Evolutionary conservation across 2,888 invertebrate species (phyloP).

Genomic region (Dinocampus coccinellae): DNA sequence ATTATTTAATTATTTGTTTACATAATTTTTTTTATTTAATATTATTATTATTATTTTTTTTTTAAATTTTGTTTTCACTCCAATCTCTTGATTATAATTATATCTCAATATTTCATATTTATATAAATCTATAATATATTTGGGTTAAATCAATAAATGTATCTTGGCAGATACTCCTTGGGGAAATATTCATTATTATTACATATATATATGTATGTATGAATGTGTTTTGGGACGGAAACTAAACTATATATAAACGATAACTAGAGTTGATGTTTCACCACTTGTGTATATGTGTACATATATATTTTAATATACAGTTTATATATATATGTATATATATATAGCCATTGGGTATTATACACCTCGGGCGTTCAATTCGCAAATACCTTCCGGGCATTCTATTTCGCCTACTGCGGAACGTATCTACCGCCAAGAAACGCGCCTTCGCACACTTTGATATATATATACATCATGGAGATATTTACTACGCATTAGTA

Average conservation of each 20-base stretch:
- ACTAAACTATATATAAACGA: conserved; percentile 2
- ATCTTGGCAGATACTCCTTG: neutral
- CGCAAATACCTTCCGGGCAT: conserved; percentile 11
- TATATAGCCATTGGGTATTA: neutral
- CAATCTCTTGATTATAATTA: no score
- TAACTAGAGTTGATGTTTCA: neutral
- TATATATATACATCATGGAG: neutral
- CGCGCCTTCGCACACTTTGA: neutral
- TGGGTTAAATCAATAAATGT: neutral
- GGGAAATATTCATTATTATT: neutral
- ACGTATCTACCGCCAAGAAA: conserved; percentile 10
- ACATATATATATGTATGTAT: neutral
- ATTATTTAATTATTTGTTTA: no score
- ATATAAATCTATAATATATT: neutral
- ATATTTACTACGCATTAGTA: no score
- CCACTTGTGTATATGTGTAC: neutral
- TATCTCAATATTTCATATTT: no score
- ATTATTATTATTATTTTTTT: no score
- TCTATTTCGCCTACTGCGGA: conserved; percentile 19
- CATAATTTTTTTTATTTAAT: no score
- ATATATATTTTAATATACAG: neutral
- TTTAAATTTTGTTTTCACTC: no score
- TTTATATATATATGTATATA: neutral
- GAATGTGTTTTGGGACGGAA: neutral
- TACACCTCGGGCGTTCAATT: conserved; percentile 9